A percentile compares a stretch with the other conserved stretches of the same genome.
phyloP scores from a whole-genome alignment of 2,888 invertebrate genomes.

The Cremastinae sp. region DNA sequence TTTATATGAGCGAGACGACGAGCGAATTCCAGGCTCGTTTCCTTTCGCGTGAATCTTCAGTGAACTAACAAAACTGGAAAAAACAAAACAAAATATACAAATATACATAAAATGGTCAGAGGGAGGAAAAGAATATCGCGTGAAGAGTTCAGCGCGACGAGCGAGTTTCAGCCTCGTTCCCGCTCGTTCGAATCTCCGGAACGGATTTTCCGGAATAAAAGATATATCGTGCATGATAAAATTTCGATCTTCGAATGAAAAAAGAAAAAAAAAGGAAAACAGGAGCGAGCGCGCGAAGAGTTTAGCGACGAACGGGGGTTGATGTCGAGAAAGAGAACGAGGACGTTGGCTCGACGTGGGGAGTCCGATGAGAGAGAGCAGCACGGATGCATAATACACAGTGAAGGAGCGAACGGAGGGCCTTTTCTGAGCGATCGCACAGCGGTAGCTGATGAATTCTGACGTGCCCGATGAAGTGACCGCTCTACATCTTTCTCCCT shows the following conservation, averaged over 20 bases:
- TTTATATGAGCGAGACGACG: neutral
- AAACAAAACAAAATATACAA: no score
- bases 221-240: no score
- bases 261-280: conserved; percentile 26
- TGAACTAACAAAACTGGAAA: no score
- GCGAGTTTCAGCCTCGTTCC: no score
- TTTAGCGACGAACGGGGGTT: conserved; percentile 23
- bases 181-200: no score
- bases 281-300: conserved; percentile 7
- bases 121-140: no score
- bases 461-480: conserved; percentile 76
- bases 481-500: conserved; percentile 60
- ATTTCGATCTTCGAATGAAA: neutral
- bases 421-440: conserved; percentile 77
- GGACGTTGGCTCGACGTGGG: conserved; percentile 73
- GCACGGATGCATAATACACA: conserved; percentile 46
- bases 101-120: no score
- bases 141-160: no score
- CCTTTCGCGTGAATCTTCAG: no score
- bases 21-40: no score
- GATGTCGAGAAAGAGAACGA: conserved; percentile 57
- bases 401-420: conserved; percentile 64
- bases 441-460: conserved; percentile 79
- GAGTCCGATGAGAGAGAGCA: conserved; percentile 73
- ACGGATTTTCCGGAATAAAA: no score